These are phyloP conservation scores for Oxyura jamaicensis DNA, from an alignment of 2,113 vertebrate species.

Conservation along the genomic window DNA sequence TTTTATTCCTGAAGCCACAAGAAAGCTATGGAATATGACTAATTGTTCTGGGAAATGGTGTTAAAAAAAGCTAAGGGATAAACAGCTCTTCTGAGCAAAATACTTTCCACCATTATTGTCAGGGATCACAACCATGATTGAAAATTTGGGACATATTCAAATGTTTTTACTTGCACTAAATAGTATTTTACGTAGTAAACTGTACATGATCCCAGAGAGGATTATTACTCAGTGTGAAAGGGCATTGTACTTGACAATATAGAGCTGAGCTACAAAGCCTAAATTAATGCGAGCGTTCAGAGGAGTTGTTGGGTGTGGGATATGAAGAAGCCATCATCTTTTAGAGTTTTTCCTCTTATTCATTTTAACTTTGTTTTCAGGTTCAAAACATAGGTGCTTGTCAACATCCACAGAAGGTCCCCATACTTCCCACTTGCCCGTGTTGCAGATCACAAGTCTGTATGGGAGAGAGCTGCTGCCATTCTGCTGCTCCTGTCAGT, in stretches of 20 bases:
- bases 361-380: not conserved
- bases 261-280: not conserved
- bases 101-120: not conserved
- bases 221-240: not conserved
- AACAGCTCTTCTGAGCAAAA: not conserved
- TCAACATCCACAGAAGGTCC: not conserved
- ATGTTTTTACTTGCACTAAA: not conserved
- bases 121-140: not conserved
- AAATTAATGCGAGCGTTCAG: not conserved
- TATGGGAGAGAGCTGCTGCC: not conserved
- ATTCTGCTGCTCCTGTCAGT: fast-evolving
- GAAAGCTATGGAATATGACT: not conserved
- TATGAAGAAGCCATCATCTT: not conserved
- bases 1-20: not conserved
- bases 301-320: not conserved
- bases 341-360: not conserved
- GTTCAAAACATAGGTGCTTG: not conserved
- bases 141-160: not conserved
- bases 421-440: not conserved
- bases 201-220: not conserved
- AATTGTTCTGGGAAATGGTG: not conserved
- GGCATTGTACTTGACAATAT: not conserved
- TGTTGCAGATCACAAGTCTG: not conserved
- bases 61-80: not conserved
- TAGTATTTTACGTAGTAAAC: not conserved